Base-by-base conservation (phyloP, 2,113 vertebrate genomes). In the Engraulis encrasicolus region DNA sequence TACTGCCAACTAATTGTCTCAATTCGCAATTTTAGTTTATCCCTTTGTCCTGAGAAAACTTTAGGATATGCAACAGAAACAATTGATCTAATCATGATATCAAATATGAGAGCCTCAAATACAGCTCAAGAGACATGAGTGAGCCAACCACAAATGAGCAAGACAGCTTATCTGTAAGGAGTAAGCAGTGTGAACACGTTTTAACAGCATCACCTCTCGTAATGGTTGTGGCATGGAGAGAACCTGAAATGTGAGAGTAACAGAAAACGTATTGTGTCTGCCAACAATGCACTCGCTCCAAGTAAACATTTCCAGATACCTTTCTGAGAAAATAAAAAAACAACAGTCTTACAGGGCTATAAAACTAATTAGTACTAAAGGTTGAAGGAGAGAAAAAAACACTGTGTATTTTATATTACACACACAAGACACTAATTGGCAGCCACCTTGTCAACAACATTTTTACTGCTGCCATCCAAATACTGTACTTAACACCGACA, bases 401-500 rank as follows among this genome's bases (percentile, higher is more conserved):
- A 15, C 15, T 1, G 34, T 34, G 15, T 17, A 31, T 14, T 74
- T 31, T 34, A 23, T 80, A 79, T 40, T 83, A 80, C 82, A 31
- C 79, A 31, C 79, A 82, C 74, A 78, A 74, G 0, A 81, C 81
- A 83, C 87, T 92, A 93, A 92, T 37, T 92, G 90, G 82, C 86
- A 79, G 83, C 85, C 85, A 78, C 82, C 83, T 83, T 82, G 81
- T 85, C 77, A 81, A 80, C 84, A 81, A 34, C 27, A 17, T 31
- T 74, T 9, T 14, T 14, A 4, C 31, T 3, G 14, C 12, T 1
- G 12, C 11, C 27, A 17, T 27, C 66, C 15, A 74, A 74, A 14
- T 2, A 74, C 4, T 74, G 27, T 2, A 74, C 4, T 74, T 74
- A 17, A 74, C 15, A 23, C 31, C 31, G 66, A 34, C 61, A 71